Base-by-base conservation (phyloP, 2,113 vertebrate genomes). In the Cavia porcellus region DNA sequence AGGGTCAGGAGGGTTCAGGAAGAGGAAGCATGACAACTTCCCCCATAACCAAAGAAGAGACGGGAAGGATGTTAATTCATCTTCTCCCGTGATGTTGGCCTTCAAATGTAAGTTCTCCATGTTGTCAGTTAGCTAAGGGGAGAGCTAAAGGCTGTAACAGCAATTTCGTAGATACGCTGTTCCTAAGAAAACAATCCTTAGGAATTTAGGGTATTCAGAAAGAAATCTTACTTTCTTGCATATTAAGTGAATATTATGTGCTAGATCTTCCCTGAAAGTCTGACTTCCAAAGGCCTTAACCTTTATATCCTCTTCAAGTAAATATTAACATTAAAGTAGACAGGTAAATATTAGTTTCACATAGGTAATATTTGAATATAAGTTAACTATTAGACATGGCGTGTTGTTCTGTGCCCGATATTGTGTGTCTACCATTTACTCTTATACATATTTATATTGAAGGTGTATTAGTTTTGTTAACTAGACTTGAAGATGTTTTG, bases 21-120 rank as follows among this genome's bases (percentile, higher is more conserved):
- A 99, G 99, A 98, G 98, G 96, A 99, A 99, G 96, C 98, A 99
- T 89, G 99, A 99, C 94, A 98, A 97, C 93, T 98, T 98, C 42
- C 99, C 98, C 35, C 98, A 98, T 68, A 97, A 97, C 94, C 98
- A 98, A 91, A 99, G 98, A 83, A 98, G 97, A 97, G 99, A 99
- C 42, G 99, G 98, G 95, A 98, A 98, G 61, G 99, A 99, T 59
- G 94, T 98, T 91, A 98, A 98, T 92, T 85, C 97, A 0, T 98
- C 99, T 77, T 99, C 99, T 14, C 97, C 99, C 47, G 97, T 99
- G 95, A 98, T 99, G 89, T 45, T 98, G 0, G 98, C 99, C 91
- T 99, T 99, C 98, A 99, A 98, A 98, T 98, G 99, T 99, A 98
- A 98, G 98, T 98, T 96, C 32, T 90, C 30, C 62, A 74, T 17